Evolutionary conservation across 92 coral and sea anemone genomes (phyloP).

Genomic region (Porites rus): DNA sequence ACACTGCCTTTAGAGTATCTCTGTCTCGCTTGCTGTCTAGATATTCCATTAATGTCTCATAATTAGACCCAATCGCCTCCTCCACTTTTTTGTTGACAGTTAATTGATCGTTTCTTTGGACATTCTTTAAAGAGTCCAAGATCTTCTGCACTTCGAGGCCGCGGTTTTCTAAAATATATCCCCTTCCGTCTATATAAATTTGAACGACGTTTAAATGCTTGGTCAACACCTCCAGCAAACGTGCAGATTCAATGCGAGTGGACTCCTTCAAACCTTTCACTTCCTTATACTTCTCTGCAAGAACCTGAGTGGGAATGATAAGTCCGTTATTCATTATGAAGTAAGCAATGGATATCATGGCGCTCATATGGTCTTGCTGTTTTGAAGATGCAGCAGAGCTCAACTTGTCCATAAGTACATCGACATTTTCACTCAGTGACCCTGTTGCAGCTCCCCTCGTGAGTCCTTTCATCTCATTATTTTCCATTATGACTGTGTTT

Average conservation of each 20-base stretch:
- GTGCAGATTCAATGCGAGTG: background rate
- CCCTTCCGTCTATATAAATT: slow-evolving; percentile 49
- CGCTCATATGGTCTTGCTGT: slow-evolving; percentile 57
- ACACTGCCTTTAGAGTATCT: slow-evolving; percentile 17
- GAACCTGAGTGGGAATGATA: slow-evolving; percentile 52
- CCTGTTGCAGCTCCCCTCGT: slow-evolving; percentile 30
- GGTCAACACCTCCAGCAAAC: slow-evolving; percentile 10
- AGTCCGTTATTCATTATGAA: slow-evolving; percentile 53
- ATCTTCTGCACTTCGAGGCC: slow-evolving; percentile 4
- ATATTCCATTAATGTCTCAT: background rate
- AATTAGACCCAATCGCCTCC: background rate
- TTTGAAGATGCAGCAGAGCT: slow-evolving; percentile 26
- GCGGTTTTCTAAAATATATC: slow-evolving; percentile 41
- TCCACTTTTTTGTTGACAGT: slow-evolving; percentile 18
- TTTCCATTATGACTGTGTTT: slow-evolving; percentile 17
- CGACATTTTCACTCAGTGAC: slow-evolving; percentile 33
- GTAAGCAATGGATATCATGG: slow-evolving; percentile 55
- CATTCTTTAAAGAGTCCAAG: slow-evolving; percentile 11
- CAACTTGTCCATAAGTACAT: slow-evolving; percentile 33
- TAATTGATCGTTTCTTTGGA: background rate
- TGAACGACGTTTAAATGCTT: slow-evolving; percentile 38
- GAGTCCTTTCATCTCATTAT: slow-evolving; percentile 37
- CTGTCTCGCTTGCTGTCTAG: slow-evolving; percentile 45
- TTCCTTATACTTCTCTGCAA: slow-evolving; percentile 44
- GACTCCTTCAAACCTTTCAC: background rate